Percentiles rank a stretch among this genome's conserved stretches.
These are phyloP conservation scores for Periophthalmus magnuspinnatus DNA, from an alignment of 2,797 vertebrate species.

Conservation along the genomic window DNA sequence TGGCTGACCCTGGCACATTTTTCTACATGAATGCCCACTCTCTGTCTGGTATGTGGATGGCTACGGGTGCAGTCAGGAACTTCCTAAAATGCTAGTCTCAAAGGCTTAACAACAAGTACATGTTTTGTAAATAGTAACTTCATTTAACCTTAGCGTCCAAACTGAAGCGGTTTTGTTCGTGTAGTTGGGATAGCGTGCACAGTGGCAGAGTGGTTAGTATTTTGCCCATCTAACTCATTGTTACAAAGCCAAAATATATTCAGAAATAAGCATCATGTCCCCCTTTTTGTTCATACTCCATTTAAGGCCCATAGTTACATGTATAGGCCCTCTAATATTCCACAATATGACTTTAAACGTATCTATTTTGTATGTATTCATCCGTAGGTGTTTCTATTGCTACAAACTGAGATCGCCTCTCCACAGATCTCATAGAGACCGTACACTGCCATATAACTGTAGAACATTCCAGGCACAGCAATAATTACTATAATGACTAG, in stretches of 20 bases:
- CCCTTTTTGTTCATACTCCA: too few species aligned
- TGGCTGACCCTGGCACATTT: slow-evolving; percentile 44
- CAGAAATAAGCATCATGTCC: too few species aligned
- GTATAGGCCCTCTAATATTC: too few species aligned
- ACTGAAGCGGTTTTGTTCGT: background rate
- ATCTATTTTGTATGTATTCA: too few species aligned
- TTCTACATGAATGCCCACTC: slow-evolving; percentile 45
- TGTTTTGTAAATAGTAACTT: background rate
- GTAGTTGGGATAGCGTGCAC: too few species aligned
- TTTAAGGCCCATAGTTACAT: background rate
- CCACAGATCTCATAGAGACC: too few species aligned
- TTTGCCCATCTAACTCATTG: background rate
- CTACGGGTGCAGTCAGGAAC: slow-evolving; percentile 17
- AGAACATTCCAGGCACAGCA: too few species aligned
- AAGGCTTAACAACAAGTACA: background rate
- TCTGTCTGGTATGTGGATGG: background rate
- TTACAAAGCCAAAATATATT: too few species aligned
- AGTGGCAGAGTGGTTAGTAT: background rate
- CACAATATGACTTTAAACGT: too few species aligned
- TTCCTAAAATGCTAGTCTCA: slow-evolving; percentile 16
- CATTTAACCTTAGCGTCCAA: background rate
- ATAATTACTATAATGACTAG: background rate
- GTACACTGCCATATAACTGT: too few species aligned
- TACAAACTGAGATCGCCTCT: too few species aligned
- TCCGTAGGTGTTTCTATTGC: too few species aligned